Evolutionary conservation across 2,888 invertebrate species (phyloP), one percentile per base, ranked within the genome.

Genomic region (Clitarchus hookeri): DNA sequence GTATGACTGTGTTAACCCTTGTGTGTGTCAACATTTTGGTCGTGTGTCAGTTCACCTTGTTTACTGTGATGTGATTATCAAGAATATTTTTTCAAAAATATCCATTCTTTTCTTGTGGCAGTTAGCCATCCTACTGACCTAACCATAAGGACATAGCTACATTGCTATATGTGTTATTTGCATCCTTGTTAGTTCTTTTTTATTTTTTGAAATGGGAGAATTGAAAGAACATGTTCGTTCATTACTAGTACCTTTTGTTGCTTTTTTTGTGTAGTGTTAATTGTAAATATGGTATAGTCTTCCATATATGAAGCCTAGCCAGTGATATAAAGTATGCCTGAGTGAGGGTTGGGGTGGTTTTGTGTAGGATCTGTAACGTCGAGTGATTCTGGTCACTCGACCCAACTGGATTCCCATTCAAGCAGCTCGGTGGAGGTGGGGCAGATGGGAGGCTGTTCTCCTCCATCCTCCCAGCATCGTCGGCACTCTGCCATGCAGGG

Each of bases 311-410:
- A 48, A 48, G 48, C 16, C 16, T 48, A 16, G 3, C 23, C n/a
- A 19, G n/a, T 23, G 65, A 23, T 0, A n/a, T n/a, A 23, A n/a
- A n/a, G 23, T 0, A n/a, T n/a, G n/a, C 13, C 65, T 16, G 19
- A 23, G 65, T n/a, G n/a, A n/a, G 65, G 65, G 65, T 23, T n/a
- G 65, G 65, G 65, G 19, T 23, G 65, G 65, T 65, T 65, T n/a
- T 65, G 65, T 23, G 25, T 91, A 94, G 97, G 97, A 91, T 97
- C 98, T 89, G 96, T 97, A 90, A 97, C 97, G 89, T 98, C 98
- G 90, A 97, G 97, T 92, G 98, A 97, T 93, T 97, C 97, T 91
- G 97, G 97, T 90, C 97, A 97, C 92, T 96, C 96, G 90, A 96
- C 96, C 86, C 95, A 95, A 91, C 92, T 93, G 89, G 94, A 94